A percentile compares a stretch with the other conserved stretches of the same genome.
Conservation (phyloP, 2,888 invertebrate genomes). For the Diloba caeruleocephala region DNA sequence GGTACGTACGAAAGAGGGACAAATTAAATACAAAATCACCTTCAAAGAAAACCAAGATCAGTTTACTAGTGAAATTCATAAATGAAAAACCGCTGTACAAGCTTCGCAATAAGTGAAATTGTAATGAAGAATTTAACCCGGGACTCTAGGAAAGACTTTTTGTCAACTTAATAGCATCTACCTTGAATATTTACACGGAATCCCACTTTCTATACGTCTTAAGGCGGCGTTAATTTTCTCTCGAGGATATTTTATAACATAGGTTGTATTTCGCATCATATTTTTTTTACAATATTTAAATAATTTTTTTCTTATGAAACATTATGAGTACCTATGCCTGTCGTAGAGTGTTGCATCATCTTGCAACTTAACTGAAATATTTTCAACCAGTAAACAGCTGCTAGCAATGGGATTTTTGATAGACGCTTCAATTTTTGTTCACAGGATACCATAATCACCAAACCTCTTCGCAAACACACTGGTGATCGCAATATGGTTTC, state of each 20-base stretch:
- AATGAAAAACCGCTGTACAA: conserved; percentile 25
- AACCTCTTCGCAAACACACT: no score
- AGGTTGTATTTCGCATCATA: no score
- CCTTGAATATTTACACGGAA: conserved; percentile 27
- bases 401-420: no score
- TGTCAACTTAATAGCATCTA: conserved; percentile 34
- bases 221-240: conserved; percentile 14
- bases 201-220: conserved; percentile 10
- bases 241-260: neutral
- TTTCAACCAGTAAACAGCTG: no score
- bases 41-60: conserved; percentile 10
- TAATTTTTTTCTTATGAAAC: no score
- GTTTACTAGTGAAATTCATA: conserved; percentile 20
- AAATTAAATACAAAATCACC: conserved; percentile 25
- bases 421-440: no score
- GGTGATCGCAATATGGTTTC: no score
- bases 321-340: no score
- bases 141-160: conserved; percentile 16
- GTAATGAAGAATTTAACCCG: conserved; percentile 43
- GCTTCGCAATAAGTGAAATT: conserved; percentile 35
- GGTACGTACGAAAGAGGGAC: conserved; percentile 10
- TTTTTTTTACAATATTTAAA: no score
- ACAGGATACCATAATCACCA: no score
- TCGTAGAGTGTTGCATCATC: no score
- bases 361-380: no score